These are phyloP conservation scores for Heliconius aoede DNA, from an alignment of 2,888 invertebrate genomes.

Conservation along the genomic window DNA sequence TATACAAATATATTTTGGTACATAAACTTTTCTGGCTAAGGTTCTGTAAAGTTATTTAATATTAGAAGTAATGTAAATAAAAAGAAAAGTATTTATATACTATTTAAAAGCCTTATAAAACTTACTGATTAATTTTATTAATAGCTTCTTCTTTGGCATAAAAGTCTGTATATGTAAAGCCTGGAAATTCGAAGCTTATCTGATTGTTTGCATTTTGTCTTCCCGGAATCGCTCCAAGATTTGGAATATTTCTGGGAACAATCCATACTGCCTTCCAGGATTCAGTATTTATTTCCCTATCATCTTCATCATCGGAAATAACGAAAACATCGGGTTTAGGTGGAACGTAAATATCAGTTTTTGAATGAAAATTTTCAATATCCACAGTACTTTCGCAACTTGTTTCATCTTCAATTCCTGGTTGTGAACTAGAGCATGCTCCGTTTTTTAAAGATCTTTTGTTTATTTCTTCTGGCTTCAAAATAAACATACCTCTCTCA, in stretches of 20 bases:
- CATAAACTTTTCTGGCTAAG: constrained; percentile 58
- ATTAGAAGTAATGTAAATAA: background rate
- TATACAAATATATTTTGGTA: constrained; percentile 58
- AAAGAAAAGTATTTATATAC: background rate
- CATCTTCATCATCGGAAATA: constrained; percentile 57
- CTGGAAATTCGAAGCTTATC: constrained; percentile 71
- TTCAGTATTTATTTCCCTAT: constrained; percentile 17
- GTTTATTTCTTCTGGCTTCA: constrained; percentile 79
- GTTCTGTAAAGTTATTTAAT: constrained; percentile 53
- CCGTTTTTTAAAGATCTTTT: constrained; percentile 54
- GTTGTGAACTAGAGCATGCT: background rate
- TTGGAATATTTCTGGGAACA: constrained; percentile 60
- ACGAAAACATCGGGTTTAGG: constrained; percentile 51
- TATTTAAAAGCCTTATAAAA: constrained; percentile 46
- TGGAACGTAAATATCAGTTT: constrained; percentile 49
- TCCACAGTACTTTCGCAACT: constrained; percentile 53
- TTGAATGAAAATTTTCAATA: constrained; percentile 62
- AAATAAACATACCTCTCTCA: constrained; percentile 65
- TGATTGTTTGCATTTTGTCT: constrained; percentile 54
- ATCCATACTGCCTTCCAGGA: constrained; percentile 61
- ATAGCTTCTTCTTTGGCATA: constrained; percentile 64
- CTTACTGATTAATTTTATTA: constrained; percentile 71
- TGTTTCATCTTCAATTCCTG: background rate
- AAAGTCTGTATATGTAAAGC: constrained; percentile 65
- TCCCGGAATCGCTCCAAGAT: constrained; percentile 66